Evolutionary conservation across 1,140 invertebrate genomes (phyloP), one percentile per base, ranked within the genome.

Genomic region (Drosophila aff.): DNA sequence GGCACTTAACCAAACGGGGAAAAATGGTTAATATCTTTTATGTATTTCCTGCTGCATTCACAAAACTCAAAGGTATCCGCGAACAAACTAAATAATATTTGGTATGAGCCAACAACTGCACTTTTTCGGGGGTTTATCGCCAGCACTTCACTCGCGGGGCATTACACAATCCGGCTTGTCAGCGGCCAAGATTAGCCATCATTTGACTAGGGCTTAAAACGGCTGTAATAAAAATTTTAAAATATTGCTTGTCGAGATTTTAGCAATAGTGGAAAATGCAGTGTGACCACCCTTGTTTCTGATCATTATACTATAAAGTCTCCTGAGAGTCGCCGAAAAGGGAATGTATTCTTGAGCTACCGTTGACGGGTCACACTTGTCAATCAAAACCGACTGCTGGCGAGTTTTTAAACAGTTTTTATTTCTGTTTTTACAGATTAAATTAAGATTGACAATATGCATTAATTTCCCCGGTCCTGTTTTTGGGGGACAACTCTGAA

Each of bases 101-200:
- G 21, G 38, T 73, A 43, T 44, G 49, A 28, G 23, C 68, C 68
- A 50, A 11, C 28, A 13, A 73, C 28, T n/a, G 46, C 38, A 73
- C 53, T 73, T 38, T 28, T 23, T 11, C 7, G 13, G 23, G n/a
- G 15, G 8, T 9, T 40, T 47, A 52, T 44, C 23, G n/a, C 23
- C n/a, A 28, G 65, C 65, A 40, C 23, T 40, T 67, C 15, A 65
- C 13, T 21, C 8, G 15, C 18, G 2, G n/a, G 38, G 36, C 46
- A 50, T 68, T 69, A 69, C 63, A 68, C 63, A 68, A 69, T 68
- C 28, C 13, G 21, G 23, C 38, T 18, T 16, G 28, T n/a, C 16
- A 52, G n/a, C 40, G 13, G 21, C 40, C 58, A 44, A 57, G 15
- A 16, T 44, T 63, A 66, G 43, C 13, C 61, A 63, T 66, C 44